phyloP scores from a whole-genome alignment of 2,797 vertebrate genomes.

The Ciconia nigra region DNA sequence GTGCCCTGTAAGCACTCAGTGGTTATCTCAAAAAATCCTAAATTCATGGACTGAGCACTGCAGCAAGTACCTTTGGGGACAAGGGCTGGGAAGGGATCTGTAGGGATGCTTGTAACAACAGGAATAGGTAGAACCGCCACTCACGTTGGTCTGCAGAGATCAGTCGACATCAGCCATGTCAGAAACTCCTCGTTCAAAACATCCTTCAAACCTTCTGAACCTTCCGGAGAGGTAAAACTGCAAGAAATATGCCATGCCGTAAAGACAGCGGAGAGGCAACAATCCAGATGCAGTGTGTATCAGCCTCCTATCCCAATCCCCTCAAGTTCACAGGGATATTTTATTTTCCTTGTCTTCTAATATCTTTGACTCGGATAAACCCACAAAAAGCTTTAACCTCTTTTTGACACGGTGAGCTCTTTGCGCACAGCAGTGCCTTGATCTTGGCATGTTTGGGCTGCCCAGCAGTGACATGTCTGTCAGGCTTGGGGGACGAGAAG shows the following conservation, averaged over 20 bases:
- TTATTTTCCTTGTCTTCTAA: not conserved
- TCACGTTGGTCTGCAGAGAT: conserved; percentile 60
- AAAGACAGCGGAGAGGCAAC: not conserved
- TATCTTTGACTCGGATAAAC: not conserved
- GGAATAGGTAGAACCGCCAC: not conserved
- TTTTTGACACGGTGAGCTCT: not conserved
- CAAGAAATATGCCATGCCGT: not conserved
- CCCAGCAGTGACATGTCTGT: not conserved
- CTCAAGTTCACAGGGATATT: rapidly evolving
- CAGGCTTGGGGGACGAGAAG: not conserved
- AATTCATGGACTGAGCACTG: rapidly evolving
- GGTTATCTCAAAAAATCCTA: not conserved
- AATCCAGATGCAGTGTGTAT: rapidly evolving
- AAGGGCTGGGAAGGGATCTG: not conserved
- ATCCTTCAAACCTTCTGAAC: not conserved
- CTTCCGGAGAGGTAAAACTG: not conserved
- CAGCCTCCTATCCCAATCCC: rapidly evolving
- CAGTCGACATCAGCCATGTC: conserved; percentile 36
- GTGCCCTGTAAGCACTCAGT: rapidly evolving
- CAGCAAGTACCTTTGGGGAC: not conserved
- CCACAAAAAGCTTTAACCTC: not conserved
- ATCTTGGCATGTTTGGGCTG: not conserved
- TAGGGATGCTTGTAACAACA: not conserved
- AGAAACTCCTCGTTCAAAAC: conserved; percentile 51
- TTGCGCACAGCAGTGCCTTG: not conserved